A percentile compares a stretch with the other conserved stretches of the same genome.
These are phyloP conservation scores for Drosophila biarmipes DNA, from an alignment of 1,140 invertebrate species.

Conservation along the genomic window DNA sequence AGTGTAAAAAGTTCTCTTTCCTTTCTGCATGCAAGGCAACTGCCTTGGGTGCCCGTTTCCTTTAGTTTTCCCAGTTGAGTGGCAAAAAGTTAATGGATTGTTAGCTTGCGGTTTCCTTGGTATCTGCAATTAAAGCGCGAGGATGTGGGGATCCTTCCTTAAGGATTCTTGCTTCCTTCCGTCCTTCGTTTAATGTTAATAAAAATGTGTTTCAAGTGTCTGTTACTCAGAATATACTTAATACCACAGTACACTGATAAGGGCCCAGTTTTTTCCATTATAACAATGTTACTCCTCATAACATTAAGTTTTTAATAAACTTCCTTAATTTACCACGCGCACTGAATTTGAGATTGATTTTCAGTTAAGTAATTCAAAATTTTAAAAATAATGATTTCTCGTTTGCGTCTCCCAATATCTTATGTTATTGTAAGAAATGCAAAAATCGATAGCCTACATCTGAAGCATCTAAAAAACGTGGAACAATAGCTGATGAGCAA, in stretches of 20 bases:
- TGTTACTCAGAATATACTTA: slow-evolving; percentile 17
- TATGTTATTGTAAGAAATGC: slow-evolving; percentile 3
- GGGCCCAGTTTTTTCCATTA: background rate
- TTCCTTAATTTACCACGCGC: no score
- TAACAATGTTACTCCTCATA: background rate
- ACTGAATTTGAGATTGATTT: no score
- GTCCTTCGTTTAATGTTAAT: slow-evolving; percentile 72
- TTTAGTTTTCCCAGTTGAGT: slow-evolving; percentile 65
- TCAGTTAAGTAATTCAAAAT: no score
- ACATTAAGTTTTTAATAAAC: background rate
- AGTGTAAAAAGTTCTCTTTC: slow-evolving; percentile 26
- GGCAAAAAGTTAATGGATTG: slow-evolving; percentile 83
- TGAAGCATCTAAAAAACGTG: slow-evolving; percentile 33
- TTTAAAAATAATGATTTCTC: no score
- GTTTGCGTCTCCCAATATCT: background rate
- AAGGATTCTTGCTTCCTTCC: slow-evolving; percentile 28
- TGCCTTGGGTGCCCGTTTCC: slow-evolving; percentile 57
- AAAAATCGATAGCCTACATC: slow-evolving; percentile 81
- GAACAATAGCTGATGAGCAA: slow-evolving; percentile 54
- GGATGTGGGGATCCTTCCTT: slow-evolving; percentile 17
- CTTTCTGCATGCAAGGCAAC: slow-evolving; percentile 54
- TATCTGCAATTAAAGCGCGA: slow-evolving; percentile 70
- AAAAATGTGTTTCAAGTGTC: slow-evolving; percentile 61
- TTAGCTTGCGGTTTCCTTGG: slow-evolving; percentile 76
- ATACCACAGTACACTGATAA: slow-evolving; percentile 17